Percentiles rank a stretch among this genome's conserved stretches.
Evolutionary conservation across 2,888 invertebrate species (phyloP).

Genomic region (Aspidiotus rigidus): DNA sequence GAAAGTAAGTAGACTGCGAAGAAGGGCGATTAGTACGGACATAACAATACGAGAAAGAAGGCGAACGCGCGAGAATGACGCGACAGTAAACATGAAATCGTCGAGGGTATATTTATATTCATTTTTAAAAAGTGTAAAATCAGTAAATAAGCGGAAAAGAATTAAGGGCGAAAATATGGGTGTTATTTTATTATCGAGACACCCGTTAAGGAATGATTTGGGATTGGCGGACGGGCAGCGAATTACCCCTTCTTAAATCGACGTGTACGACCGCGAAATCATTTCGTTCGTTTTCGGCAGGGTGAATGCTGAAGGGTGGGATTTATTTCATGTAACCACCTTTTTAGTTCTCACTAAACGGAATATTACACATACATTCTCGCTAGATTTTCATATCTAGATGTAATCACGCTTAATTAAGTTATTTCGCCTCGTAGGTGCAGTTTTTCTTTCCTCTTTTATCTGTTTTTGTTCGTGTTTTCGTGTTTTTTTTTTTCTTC

Average conservation of each 20-base stretch:
- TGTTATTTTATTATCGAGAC: conserved; percentile 33
- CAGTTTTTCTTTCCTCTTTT: background rate
- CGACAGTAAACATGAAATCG: conserved; percentile 2
- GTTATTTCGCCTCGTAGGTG: conserved; percentile 4
- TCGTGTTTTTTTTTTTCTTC: background rate
- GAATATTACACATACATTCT: conserved; percentile 18
- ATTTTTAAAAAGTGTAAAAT: conserved; percentile 31
- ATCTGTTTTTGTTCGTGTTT: background rate
- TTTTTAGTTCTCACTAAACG: conserved; percentile 27
- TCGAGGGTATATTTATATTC: conserved; percentile 12
- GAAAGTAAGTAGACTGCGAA: too few relatives aligned
- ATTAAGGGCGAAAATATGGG: conserved; percentile 33
- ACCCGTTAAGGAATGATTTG: conserved; percentile 31
- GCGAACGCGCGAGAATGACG: background rate
- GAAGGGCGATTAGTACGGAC: too few relatives aligned
- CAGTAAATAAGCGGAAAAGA: conserved; percentile 34
- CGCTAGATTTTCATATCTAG: conserved; percentile 3
- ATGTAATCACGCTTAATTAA: conserved; percentile 10
- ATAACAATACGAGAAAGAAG: too few relatives aligned
- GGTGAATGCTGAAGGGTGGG: conserved; percentile 30
- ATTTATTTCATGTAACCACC: conserved; percentile 33
- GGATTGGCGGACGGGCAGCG: conserved; percentile 32
- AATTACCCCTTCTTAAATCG: conserved; percentile 32
- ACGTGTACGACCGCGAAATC: conserved; percentile 23
- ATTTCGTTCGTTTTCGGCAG: conserved; percentile 28